Conservation (phyloP, 2,888 invertebrate genomes). For the Drosophila histrio region DNA sequence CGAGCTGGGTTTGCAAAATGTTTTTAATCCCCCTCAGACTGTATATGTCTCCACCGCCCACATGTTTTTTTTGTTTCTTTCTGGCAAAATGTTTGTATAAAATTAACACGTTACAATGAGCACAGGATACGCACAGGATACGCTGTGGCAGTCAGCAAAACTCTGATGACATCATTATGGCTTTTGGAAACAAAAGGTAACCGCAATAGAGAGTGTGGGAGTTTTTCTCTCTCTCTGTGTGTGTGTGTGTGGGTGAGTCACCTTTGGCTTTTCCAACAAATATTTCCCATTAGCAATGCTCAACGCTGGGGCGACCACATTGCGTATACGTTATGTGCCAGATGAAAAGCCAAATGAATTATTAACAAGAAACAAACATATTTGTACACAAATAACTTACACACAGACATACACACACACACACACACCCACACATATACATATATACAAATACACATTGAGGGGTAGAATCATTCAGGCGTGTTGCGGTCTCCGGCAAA, state of each 20-base stretch:
- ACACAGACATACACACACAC: constrained; percentile 38
- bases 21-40: constrained; percentile 50
- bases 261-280: constrained; percentile 78
- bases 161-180: constrained; percentile 77
- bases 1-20: constrained; percentile 42
- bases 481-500: constrained; percentile 50
- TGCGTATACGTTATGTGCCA: constrained; percentile 73
- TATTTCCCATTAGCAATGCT: constrained; percentile 78
- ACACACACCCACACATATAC: constrained; percentile 15
- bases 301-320: constrained; percentile 55
- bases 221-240: not conserved
- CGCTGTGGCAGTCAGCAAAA: constrained; percentile 36
- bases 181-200: constrained; percentile 77
- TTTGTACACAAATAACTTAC: constrained; percentile 63
- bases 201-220: constrained; percentile 47
- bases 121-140: constrained; percentile 51
- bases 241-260: constrained; percentile 61
- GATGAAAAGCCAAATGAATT: constrained; percentile 78
- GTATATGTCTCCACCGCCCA: too few species aligned
- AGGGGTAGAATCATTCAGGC: constrained; percentile 51
- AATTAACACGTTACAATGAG: constrained; percentile 67
- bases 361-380: constrained; percentile 75
- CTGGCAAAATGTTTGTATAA: constrained; percentile 60
- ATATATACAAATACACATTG: constrained; percentile 3
- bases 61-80: not conserved